phyloP scores from a whole-genome alignment of 2,113 vertebrate species.

The Mustelus asterias region DNA sequence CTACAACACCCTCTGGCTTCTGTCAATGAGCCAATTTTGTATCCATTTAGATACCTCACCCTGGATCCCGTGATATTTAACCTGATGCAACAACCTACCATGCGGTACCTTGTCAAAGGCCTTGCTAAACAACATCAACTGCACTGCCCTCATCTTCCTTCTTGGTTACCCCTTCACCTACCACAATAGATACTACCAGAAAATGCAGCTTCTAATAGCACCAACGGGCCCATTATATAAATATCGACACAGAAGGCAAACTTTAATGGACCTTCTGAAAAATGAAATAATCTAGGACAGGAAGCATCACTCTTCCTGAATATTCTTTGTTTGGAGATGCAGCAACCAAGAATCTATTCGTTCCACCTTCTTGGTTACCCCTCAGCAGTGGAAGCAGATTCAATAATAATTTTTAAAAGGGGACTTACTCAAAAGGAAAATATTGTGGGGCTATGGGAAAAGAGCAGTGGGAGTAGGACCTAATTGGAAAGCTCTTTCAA shows the following conservation, averaged over 20 bases:
- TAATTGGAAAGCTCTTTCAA: neutral
- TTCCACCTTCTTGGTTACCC: neutral
- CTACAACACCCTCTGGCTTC: too few species aligned
- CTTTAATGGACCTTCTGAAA: neutral
- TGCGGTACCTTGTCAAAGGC: too few species aligned
- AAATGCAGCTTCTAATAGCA: neutral
- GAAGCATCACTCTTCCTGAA: neutral
- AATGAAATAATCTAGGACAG: neutral
- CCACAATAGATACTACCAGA: too few species aligned
- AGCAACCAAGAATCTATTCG: neutral
- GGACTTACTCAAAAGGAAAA: neutral
- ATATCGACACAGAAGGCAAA: neutral
- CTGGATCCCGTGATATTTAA: too few species aligned
- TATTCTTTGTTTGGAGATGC: neutral
- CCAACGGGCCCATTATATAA: neutral
- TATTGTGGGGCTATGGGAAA: neutral
- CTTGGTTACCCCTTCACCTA: too few species aligned
- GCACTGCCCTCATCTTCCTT: too few species aligned
- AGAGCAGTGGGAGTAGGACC: neutral
- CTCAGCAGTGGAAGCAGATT: neutral
- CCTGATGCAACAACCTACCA: too few species aligned
- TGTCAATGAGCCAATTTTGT: too few species aligned
- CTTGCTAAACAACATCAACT: too few species aligned
- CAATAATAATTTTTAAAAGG: neutral
- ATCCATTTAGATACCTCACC: too few species aligned